Percentiles rank a stretch among this genome's conserved stretches.
Evolutionary conservation across 30 jellyfish, hydroid and myxozoan genomes (phyloP).

Genomic region (Turritopsis dohrnii): DNA sequence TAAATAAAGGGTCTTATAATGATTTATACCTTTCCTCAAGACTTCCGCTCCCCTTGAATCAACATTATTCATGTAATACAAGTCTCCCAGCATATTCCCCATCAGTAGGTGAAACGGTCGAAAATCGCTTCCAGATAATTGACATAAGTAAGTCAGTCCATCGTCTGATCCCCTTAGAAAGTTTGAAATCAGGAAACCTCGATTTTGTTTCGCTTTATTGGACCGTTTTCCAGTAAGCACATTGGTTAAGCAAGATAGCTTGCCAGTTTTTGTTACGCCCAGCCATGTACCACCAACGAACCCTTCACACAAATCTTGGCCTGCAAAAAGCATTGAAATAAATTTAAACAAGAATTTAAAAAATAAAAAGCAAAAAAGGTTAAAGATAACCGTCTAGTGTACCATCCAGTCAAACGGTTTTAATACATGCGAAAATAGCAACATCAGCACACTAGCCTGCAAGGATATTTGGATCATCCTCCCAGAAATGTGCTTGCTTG

Average conservation of each 20-base stretch:
- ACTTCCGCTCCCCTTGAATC: neutral
- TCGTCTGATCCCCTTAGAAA: conserved; percentile 7
- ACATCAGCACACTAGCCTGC: conserved; percentile 1
- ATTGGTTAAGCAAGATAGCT: conserved; percentile 61
- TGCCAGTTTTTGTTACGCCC: conserved; percentile 56
- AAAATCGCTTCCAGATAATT: conserved; percentile 15
- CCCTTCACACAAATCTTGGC: conserved; percentile 58
- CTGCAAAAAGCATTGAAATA: too few species aligned
- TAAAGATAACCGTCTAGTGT: neutral
- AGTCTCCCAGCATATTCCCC: conserved; percentile 31
- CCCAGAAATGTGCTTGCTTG: conserved; percentile 62
- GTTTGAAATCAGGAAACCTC: conserved; percentile 55
- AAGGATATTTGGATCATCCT: conserved; percentile 28
- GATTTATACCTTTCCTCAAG: conserved; percentile 16
- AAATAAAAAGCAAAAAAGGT: too few species aligned
- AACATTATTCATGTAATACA: conserved; percentile 2
- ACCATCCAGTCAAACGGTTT: too few species aligned
- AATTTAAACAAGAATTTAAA: too few species aligned
- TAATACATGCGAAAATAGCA: too few species aligned
- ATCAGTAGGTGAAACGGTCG: conserved; percentile 41
- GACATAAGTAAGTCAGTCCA: conserved; percentile 29
- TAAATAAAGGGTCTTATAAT: too few species aligned
- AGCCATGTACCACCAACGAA: conserved; percentile 90
- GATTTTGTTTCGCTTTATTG: neutral
- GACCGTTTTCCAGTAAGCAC: neutral